These are phyloP conservation scores for Porites cylindrica DNA, from an alignment of 92 coral and sea anemone genomes.

Conservation along the genomic window DNA sequence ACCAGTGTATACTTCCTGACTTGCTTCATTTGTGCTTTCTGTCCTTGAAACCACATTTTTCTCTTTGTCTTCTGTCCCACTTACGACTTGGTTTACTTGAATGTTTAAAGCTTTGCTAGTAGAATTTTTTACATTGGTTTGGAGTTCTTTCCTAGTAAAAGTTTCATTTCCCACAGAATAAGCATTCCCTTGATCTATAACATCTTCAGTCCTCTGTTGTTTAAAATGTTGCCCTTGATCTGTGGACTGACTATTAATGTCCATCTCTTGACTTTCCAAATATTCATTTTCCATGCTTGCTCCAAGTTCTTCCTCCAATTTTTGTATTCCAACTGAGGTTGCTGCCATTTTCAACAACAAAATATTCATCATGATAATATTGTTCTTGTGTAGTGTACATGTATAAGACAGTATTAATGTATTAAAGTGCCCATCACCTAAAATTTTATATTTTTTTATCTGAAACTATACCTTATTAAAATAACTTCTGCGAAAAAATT, in stretches of 20 bases:
- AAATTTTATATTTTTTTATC: too few species aligned
- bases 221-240: not conserved
- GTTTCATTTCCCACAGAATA: not conserved
- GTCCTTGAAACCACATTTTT: not conserved
- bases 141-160: not conserved
- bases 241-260: not conserved
- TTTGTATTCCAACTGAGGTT: constrained; percentile 59
- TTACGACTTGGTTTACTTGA: not conserved
- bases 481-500: too few species aligned
- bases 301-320: constrained; percentile 70
- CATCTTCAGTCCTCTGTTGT: not conserved
- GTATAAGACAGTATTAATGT: not conserved
- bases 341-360: constrained; percentile 29
- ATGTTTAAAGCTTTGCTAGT: not conserved
- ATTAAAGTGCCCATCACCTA: too few species aligned
- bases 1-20: not conserved
- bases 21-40: not conserved
- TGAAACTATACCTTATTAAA: too few species aligned
- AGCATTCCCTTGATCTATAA: not conserved
- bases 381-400: too few species aligned
- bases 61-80: not conserved
- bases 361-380: too few species aligned
- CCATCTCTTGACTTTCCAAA: not conserved
- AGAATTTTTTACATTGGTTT: not conserved
- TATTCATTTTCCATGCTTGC: constrained; percentile 52